Evolutionary conservation across 64 coral and sea anemone genomes (phyloP), one percentile per base, ranked within the genome.

Genomic region (Orbicella faveolata): DNA sequence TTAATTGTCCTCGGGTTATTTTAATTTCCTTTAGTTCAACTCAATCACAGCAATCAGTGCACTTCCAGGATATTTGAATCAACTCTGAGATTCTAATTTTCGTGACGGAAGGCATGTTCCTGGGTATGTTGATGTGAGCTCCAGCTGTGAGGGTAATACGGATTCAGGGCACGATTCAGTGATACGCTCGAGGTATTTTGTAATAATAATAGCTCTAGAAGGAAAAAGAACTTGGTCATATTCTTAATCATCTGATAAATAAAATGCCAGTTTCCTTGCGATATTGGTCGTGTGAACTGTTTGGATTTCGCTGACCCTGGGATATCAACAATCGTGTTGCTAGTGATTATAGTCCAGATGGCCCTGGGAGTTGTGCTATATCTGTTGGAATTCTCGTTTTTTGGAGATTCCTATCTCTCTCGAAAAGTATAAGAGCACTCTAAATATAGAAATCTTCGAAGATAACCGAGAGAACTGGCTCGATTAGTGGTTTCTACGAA

Each of bases 41-140:
- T 1, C 67, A 10, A 25, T 70, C 21, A 9, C 4, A n/a, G 11
- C 6, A 59, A 16, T 59, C 55, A 59, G 55, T 14, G 55, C 55
- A n/a, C 25, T 70, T 70, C 39, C 36, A 23, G 25, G n/a, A n/a
- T 12, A 23, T 44, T 69, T 6, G 65, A 10, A 82, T 82, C 16
- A 7, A 33, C 6, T 23, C 34, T 20, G 15, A 52, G 17, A 26
- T 39, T 85, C 53, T 5, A 12, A 44, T 39, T 68, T 83, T 52
- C 82, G 82, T 85, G 82, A 85, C 82, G 61, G 36, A 85, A 44
- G 65, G 37, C 82, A 85, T 39, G 82, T 20, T 59, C 39, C 7
- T 9, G 18, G 21, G 6, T 59, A 59, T 59, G 67, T 78, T 10
- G 1, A 39, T 20, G 34, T 18, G 57, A 18, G 23, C 63, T 52